Percentiles rank a stretch among this genome's conserved stretches.
These are phyloP conservation scores for Idaea biselata DNA, from an alignment of 2,888 invertebrate species.

Conservation along the genomic window DNA sequence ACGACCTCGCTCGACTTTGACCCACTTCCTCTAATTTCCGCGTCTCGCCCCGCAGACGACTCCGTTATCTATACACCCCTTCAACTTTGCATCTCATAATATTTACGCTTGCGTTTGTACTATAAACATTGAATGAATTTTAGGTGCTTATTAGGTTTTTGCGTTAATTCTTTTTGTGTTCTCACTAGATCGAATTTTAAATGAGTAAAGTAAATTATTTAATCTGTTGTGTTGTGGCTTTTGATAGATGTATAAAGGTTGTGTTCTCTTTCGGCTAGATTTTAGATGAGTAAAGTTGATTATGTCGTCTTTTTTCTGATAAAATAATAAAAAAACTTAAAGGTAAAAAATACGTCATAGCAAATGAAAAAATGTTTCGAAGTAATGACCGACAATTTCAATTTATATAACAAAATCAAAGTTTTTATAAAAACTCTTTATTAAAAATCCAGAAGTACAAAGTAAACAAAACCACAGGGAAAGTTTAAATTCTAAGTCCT, in stretches of 20 bases:
- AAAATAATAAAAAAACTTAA: too few species aligned
- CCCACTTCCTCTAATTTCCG: conserved; percentile 77
- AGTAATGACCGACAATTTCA: neutral
- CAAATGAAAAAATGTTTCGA: too few species aligned
- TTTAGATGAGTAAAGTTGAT: neutral
- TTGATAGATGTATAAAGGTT: too few species aligned
- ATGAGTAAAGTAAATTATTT: too few species aligned
- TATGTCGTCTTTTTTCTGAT: too few species aligned
- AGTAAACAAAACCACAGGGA: neutral
- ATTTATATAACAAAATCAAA: neutral
- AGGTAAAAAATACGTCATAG: too few species aligned
- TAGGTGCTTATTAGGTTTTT: neutral
- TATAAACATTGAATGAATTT: conserved; percentile 28
- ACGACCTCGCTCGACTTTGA: conserved; percentile 76
- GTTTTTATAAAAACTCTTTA: too few species aligned
- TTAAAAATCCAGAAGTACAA: neutral
- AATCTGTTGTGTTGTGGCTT: too few species aligned
- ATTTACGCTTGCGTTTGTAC: conserved; percentile 7
- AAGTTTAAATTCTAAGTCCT: neutral
- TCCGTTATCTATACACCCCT: conserved; percentile 49
- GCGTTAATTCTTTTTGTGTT: too few species aligned
- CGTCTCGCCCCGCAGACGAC: conserved; percentile 60
- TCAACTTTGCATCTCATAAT: conserved; percentile 31
- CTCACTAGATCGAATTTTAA: too few species aligned
- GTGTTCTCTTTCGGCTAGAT: too few species aligned